phyloP scores from a whole-genome alignment of 2,888 invertebrate species.

The Vanessa cardui region DNA sequence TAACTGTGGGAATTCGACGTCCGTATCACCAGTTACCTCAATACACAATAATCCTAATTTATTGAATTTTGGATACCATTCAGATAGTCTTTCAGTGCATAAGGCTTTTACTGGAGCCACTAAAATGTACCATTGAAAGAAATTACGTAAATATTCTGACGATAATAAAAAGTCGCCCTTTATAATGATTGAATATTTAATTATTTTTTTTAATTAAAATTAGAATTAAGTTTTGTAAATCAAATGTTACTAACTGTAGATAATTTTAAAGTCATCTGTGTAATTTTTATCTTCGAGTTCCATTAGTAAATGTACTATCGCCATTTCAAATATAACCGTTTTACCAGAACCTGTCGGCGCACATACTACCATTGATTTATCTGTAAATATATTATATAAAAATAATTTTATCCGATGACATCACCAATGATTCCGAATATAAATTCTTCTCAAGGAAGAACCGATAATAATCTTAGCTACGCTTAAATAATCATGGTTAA shows the following conservation, averaged over 20 bases:
- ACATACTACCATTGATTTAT: constrained; percentile 88
- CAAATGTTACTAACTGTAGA: constrained; percentile 85
- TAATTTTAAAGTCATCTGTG: constrained; percentile 84
- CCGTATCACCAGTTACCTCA: constrained; percentile 91
- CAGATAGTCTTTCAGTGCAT: constrained; percentile 87
- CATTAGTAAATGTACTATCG: constrained; percentile 86
- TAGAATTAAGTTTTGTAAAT: too few relatives aligned
- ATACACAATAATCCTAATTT: constrained; percentile 84
- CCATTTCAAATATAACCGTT: constrained; percentile 91
- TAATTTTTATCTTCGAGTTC: constrained; percentile 69
- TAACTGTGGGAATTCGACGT: constrained; percentile 82
- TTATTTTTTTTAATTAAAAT: too few relatives aligned
- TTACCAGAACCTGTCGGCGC: constrained; percentile 94
- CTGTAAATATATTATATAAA: constrained; percentile 57
- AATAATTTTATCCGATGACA: background rate
- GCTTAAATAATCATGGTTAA: too few relatives aligned
- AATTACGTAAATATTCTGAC: too few relatives aligned
- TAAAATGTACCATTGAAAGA: constrained; percentile 49
- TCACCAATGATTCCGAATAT: too few relatives aligned
- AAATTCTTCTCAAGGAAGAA: too few relatives aligned
- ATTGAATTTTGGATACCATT: constrained; percentile 89
- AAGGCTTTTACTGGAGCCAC: constrained; percentile 92
- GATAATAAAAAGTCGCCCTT: too few relatives aligned
- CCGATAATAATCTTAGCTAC: too few relatives aligned
- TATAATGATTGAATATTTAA: too few relatives aligned